Conservation (phyloP, 2,888 invertebrate species). For the Limnephilus rhombicus region DNA sequence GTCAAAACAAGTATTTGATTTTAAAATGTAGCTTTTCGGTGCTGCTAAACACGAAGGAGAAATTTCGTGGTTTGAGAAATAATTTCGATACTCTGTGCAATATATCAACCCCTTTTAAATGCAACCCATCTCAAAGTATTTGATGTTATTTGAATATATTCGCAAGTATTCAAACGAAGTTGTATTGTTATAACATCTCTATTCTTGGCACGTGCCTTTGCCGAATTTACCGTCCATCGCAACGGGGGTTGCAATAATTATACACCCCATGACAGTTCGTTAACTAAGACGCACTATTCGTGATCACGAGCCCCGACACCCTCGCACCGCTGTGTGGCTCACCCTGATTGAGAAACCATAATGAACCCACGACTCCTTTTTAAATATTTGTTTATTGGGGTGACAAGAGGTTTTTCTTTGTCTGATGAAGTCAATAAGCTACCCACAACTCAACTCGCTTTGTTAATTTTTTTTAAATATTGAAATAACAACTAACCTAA, state of each 20-base stretch:
- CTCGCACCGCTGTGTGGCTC: constrained; percentile 32
- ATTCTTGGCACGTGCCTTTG: constrained; percentile 56
- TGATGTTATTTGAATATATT: neutral
- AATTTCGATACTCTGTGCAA: neutral
- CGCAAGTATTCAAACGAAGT: constrained; percentile 39
- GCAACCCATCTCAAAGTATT: neutral
- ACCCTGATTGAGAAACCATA: constrained; percentile 56
- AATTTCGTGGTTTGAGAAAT: neutral
- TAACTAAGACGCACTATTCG: constrained; percentile 63
- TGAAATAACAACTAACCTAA: neutral
- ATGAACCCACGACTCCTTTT: constrained; percentile 29
- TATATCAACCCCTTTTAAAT: neutral
- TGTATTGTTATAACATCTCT: constrained; percentile 41
- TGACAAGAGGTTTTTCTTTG: neutral
- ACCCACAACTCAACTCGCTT: neutral
- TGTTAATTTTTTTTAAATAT: neutral
- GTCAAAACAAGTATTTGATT: neutral
- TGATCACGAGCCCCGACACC: constrained; percentile 48
- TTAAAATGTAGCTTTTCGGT: neutral
- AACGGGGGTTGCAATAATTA: constrained; percentile 59
- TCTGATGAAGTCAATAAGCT: neutral
- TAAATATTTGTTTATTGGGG: neutral
- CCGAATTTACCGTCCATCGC: constrained; percentile 50
- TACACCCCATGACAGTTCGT: constrained; percentile 55
- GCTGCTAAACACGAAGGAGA: neutral